Evolutionary conservation across 2,113 vertebrate genomes (phyloP), one percentile per base, ranked within the genome.

Genomic region (Merops nubicus): DNA sequence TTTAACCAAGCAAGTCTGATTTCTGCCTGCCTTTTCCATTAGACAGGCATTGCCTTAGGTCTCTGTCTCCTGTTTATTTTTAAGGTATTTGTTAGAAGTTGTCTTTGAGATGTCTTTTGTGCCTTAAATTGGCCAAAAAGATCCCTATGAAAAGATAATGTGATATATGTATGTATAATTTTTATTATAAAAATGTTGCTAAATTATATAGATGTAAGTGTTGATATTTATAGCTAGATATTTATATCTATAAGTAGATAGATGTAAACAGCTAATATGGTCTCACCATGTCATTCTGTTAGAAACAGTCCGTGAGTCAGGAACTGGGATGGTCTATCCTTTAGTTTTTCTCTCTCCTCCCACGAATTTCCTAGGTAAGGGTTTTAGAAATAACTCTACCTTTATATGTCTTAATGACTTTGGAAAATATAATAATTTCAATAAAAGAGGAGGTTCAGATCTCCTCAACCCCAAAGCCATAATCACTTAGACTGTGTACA

Each of bases 401-500:
- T 69, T 38, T 78, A 38, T 74, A 42, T 51, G 3, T 57, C 22
- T 67, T 34, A 83, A 13, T 20, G 23, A 12, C 9, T 28, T 22
- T 26, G n/a, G 23, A 56, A 89, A 91, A 75, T 8, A 51, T 2
- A 63, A 53, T 43, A 29, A 53, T 42, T 86, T 79, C 4, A 20
- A 20, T 16, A 60, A 57, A 86, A 70, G 2, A 5, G 6, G 13
- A 47, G 74, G 21, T 34, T 79, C 70, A 75, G 8, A n/a, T 15
- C 11, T 78, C 36, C 8, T 9, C 22, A 62, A 11, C 17, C 20
- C 9, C 8, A 8, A 67, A 57, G 29, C 9, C 29, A 47, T 22
- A 33, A 6, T 48, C 15, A 59, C 3, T 31, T 42, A 76, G 57
- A 65, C 40, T 0, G 0, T 14, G 14, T 11, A 19, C 8, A 4